Percentiles rank a stretch among this genome's conserved stretches.
These are phyloP conservation scores for Chaetodon trifascialis DNA, from an alignment of 2,113 vertebrate genomes.

Conservation along the genomic window DNA sequence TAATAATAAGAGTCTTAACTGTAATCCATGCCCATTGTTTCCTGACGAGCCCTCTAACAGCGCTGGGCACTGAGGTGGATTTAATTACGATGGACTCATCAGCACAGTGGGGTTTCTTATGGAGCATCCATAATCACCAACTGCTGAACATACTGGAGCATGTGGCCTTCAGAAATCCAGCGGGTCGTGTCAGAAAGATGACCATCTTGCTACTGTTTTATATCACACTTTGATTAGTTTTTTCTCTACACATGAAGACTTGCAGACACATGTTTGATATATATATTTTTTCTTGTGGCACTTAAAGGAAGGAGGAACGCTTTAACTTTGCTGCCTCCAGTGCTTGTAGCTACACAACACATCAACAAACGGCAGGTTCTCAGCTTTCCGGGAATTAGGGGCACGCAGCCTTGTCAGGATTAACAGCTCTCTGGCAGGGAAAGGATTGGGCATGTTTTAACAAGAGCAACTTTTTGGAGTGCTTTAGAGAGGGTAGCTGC, in stretches of 20 bases:
- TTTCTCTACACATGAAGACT: not conserved
- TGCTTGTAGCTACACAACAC: conserved; percentile 42
- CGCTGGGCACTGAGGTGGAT: conserved; percentile 30
- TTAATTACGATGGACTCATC: conserved; percentile 51
- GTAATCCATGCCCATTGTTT: conserved; percentile 72
- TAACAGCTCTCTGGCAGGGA: conserved; percentile 58
- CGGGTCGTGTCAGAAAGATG: not conserved
- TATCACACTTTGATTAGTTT: not conserved
- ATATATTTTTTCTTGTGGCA: not conserved
- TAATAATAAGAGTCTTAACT: conserved; percentile 76
- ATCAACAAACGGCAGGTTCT: conserved; percentile 56
- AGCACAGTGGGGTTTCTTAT: conserved; percentile 37
- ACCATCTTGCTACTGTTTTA: not conserved
- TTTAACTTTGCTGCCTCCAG: conserved; percentile 6
- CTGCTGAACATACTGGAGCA: not conserved
- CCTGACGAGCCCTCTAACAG: conserved; percentile 29
- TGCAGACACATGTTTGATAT: conserved; percentile 9
- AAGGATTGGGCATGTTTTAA: conserved; percentile 68
- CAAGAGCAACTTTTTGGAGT: conserved; percentile 56
- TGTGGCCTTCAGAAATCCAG: conserved; percentile 3
- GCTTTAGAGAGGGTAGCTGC: conserved; percentile 43
- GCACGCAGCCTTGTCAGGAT: conserved; percentile 53
- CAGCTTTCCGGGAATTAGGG: conserved; percentile 56
- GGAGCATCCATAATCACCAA: conserved; percentile 23
- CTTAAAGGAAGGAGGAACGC: not conserved